These are phyloP conservation scores for Gasterosteus nipponicus DNA, from an alignment of 2,113 vertebrate species.

Conservation along the genomic window DNA sequence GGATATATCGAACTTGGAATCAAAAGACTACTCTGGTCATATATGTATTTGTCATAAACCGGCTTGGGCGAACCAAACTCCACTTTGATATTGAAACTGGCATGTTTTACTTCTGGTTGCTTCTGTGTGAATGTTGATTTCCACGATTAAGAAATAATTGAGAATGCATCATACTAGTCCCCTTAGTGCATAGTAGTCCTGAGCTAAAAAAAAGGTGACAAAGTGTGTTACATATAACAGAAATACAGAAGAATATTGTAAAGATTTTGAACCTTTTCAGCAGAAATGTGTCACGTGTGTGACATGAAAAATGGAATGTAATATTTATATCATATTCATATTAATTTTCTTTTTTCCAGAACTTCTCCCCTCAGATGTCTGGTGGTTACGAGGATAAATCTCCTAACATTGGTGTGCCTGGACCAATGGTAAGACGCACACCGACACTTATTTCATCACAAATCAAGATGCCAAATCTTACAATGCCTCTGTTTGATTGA, in stretches of 20 bases:
- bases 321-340: conserved; percentile 5
- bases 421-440: conserved; percentile 88
- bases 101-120: neutral
- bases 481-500: conserved; percentile 27
- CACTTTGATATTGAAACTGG: neutral
- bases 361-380: conserved; percentile 96
- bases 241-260: neutral
- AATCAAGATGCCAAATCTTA: conserved; percentile 11
- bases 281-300: neutral
- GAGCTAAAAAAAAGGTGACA: neutral
- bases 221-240: neutral
- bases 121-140: neutral
- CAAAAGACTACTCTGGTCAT: neutral
- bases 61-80: neutral
- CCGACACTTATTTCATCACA: neutral
- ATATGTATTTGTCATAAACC: neutral
- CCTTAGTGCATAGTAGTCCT: neutral
- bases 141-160: neutral
- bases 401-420: conserved; percentile 84
- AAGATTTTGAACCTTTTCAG: neutral
- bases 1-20: neutral
- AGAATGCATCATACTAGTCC: neutral
- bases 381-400: conserved; percentile 94
- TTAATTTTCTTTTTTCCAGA: conserved; percentile 77
- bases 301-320: neutral